These are phyloP conservation scores for Lacerta viridis DNA, from an alignment of 2,797 vertebrate species.

Conservation along the genomic window DNA sequence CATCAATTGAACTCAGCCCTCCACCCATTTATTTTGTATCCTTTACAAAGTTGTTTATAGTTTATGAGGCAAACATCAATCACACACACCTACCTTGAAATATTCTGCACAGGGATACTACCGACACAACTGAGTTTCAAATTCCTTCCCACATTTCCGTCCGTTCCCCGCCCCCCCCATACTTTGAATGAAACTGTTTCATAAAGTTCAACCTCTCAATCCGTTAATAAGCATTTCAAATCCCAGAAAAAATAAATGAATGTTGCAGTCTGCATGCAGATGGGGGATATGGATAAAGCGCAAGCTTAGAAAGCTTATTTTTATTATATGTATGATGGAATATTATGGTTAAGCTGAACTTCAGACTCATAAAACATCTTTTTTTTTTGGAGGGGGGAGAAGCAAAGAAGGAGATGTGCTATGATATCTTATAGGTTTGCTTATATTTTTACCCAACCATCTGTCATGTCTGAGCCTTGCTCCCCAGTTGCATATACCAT, in stretches of 20 bases:
- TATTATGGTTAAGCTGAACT: slow-evolving; percentile 41
- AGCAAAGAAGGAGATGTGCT: slow-evolving; percentile 44
- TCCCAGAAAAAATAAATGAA: slow-evolving; percentile 59
- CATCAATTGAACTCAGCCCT: slow-evolving; percentile 42
- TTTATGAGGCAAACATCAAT: neutral
- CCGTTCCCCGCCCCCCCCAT: neutral
- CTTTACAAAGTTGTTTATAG: neutral
- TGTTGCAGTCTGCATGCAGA: slow-evolving; percentile 62
- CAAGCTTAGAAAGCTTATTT: slow-evolving; percentile 52
- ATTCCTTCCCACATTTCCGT: slow-evolving; percentile 20
- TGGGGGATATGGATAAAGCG: slow-evolving; percentile 61
- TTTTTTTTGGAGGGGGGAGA: too few species aligned
- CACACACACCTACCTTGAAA: slow-evolving; percentile 5
- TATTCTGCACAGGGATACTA: slow-evolving; percentile 15
- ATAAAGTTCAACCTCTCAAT: slow-evolving; percentile 56
- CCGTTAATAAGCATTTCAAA: slow-evolving; percentile 56
- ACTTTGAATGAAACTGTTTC: slow-evolving; percentile 55
- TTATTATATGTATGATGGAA: slow-evolving; percentile 31
- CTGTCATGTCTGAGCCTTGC: slow-evolving; percentile 70
- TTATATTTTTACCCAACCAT: slow-evolving; percentile 64
- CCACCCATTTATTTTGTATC: slow-evolving; percentile 18
- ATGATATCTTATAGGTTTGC: slow-evolving; percentile 59
- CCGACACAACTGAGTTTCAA: slow-evolving; percentile 40
- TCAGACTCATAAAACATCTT: slow-evolving; percentile 22
- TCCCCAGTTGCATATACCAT: slow-evolving; percentile 66